Conservation (phyloP, 1,140 invertebrate species). For the Sitobion miscanthi region DNA sequence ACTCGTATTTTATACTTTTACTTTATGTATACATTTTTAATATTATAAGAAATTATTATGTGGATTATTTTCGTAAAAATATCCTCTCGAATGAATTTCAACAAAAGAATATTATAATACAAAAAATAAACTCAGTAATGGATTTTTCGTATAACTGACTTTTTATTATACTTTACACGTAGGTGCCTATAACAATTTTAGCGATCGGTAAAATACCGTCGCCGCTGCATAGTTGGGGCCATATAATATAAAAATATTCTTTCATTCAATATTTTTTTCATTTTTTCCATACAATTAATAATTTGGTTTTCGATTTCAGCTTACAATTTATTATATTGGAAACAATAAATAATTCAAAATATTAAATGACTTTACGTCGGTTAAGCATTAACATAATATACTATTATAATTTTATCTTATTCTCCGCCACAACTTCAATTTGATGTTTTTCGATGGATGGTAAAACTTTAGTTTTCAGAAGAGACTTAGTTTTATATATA, state of each 20-base stretch:
- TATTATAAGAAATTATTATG: neutral
- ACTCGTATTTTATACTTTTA: neutral
- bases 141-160: neutral
- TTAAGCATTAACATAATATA: neutral
- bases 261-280: neutral
- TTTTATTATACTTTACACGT: neutral
- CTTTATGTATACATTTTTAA: neutral
- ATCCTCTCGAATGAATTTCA: neutral
- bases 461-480: neutral
- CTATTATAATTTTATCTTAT: neutral
- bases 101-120: neutral
- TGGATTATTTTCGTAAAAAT: neutral
- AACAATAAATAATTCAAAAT: neutral
- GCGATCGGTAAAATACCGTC: neutral
- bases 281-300: neutral
- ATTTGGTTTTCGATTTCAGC: neutral
- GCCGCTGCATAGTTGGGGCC: neutral
- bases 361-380: neutral
- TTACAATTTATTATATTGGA: neutral
- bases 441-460: neutral
- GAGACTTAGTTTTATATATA: neutral
- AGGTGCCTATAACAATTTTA: neutral
- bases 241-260: neutral
- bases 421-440: neutral
- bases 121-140: neutral